Evolutionary conservation across 1,140 invertebrate species (phyloP).

Genomic region (Sipha flava): DNA sequence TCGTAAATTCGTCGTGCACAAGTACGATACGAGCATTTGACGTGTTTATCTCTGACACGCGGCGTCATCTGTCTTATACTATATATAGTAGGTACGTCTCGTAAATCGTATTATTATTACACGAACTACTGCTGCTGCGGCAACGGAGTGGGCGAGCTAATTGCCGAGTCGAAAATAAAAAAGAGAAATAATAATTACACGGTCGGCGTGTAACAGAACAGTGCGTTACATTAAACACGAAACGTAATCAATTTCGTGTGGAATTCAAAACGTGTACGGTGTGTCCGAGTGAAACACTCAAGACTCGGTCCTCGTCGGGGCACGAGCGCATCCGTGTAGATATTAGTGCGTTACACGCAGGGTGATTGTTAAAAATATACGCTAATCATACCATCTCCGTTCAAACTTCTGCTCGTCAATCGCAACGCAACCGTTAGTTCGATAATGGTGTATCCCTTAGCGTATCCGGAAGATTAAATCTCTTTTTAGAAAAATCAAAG

Average conservation of each 20-base stretch:
- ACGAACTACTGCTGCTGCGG: background rate
- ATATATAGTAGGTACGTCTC: background rate
- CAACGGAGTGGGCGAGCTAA: background rate
- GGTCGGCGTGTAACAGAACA: background rate
- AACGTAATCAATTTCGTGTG: background rate
- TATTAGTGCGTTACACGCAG: too few relatives aligned
- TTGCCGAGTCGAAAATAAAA: background rate
- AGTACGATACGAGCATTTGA: too few relatives aligned
- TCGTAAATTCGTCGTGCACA: too few relatives aligned
- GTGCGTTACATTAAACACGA: too few relatives aligned
- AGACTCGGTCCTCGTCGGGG: background rate
- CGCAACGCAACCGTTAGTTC: too few relatives aligned
- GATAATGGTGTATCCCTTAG: too few relatives aligned
- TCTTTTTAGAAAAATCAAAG: too few relatives aligned
- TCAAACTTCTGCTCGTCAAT: too few relatives aligned
- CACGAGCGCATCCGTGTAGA: background rate
- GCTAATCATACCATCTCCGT: too few relatives aligned
- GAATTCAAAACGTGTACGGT: background rate
- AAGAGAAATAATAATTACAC: background rate
- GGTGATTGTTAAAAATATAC: too few relatives aligned
- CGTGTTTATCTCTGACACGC: background rate
- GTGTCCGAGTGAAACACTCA: background rate
- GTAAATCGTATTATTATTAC: background rate
- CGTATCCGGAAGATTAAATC: too few relatives aligned
- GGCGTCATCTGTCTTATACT: background rate